Evolutionary conservation across 2,888 invertebrate genomes (phyloP).

Genomic region (Orthosia cruda): DNA sequence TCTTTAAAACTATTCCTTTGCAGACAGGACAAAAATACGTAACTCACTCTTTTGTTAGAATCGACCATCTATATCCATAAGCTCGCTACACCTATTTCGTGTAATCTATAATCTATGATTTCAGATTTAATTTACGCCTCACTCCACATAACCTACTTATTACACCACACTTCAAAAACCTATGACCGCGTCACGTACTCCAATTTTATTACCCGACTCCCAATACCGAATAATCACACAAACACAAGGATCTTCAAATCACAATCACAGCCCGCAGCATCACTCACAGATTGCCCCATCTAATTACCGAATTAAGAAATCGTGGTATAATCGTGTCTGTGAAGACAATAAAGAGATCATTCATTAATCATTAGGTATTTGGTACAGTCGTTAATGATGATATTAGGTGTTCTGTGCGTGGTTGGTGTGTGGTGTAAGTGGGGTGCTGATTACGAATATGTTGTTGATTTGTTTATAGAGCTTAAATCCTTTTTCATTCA

Average conservation of each 20-base stretch:
- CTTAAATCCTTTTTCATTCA: too few species aligned
- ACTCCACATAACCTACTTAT: not conserved
- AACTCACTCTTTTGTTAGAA: too few species aligned
- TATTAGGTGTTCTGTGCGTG: conserved; percentile 87
- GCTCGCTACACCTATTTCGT: not conserved
- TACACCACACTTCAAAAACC: not conserved
- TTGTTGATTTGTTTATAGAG: too few species aligned
- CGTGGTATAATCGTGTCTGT: conserved; percentile 85
- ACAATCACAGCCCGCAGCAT: conserved; percentile 65
- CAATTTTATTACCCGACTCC: conserved; percentile 44
- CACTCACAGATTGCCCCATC: conserved; percentile 83
- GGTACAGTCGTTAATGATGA: conserved; percentile 88
- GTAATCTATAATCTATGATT: not conserved
- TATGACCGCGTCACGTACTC: conserved; percentile 21
- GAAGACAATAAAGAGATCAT: conserved; percentile 90
- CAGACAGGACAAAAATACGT: not conserved
- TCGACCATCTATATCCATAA: too few species aligned
- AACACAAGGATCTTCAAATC: conserved; percentile 42
- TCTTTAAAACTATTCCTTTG: too few species aligned
- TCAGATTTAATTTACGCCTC: not conserved
- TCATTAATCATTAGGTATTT: conserved; percentile 90
- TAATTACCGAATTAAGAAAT: conserved; percentile 91
- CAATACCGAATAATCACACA: conserved; percentile 26
- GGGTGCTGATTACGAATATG: conserved; percentile 46
- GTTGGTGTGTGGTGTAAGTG: conserved; percentile 59